These are phyloP conservation scores for Aphrophora alni DNA, from an alignment of 2,888 invertebrate species.

Conservation along the genomic window DNA sequence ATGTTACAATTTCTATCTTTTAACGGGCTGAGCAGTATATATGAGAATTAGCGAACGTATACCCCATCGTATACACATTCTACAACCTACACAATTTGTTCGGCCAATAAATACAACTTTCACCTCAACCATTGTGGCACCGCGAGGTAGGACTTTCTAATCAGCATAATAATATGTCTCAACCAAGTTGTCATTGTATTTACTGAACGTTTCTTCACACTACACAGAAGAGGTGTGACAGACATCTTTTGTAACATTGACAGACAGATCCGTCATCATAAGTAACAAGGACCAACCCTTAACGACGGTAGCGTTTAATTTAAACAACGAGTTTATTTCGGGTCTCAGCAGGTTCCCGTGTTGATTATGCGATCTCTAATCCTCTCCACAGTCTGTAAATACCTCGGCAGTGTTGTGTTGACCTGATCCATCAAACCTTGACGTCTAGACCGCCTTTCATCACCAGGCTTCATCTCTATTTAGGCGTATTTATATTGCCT, in stretches of 20 bases:
- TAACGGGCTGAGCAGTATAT: too few relatives aligned
- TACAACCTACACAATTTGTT: too few relatives aligned
- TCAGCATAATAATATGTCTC: neutral
- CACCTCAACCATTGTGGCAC: neutral
- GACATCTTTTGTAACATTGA: neutral
- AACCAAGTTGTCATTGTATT: neutral
- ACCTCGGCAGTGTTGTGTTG: neutral
- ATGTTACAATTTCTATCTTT: too few relatives aligned
- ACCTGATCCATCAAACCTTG: neutral
- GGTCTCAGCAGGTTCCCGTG: neutral
- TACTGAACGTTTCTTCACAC: neutral
- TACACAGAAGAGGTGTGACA: neutral
- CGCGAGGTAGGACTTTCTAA: neutral
- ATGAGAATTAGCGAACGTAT: too few relatives aligned
- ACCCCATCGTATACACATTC: too few relatives aligned
- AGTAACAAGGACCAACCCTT: neutral
- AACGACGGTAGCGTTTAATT: neutral
- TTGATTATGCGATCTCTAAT: constrained; percentile 6
- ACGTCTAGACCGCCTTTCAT: neutral
- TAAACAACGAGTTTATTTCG: neutral
- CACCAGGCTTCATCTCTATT: neutral
- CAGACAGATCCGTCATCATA: neutral
- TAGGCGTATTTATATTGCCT: too few relatives aligned
- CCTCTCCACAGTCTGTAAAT: neutral
- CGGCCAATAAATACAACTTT: too few relatives aligned